A percentile compares a stretch with the other conserved stretches of the same genome.
Evolutionary conservation across 2,888 invertebrate genomes (phyloP).

Genomic region (Brassicogethes aeneus): DNA sequence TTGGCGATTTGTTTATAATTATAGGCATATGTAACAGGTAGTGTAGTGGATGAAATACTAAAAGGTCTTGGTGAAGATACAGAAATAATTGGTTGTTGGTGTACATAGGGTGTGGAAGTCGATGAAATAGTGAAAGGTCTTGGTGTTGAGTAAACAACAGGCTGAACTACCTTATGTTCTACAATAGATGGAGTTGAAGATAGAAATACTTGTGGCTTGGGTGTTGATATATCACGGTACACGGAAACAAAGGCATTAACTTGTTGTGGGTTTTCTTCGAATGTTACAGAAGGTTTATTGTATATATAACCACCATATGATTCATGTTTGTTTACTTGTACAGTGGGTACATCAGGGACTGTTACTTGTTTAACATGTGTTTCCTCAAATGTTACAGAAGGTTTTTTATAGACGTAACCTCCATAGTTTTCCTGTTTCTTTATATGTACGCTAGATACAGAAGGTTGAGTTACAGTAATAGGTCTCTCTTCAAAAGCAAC

Average conservation of each 20-base stretch:
- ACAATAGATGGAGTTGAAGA: constrained; percentile 13
- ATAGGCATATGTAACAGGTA: not conserved
- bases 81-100: not conserved
- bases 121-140: constrained; percentile 8
- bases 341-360: not conserved
- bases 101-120: not conserved
- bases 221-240: no score
- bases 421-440: constrained; percentile 20
- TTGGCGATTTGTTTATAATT: constrained; percentile 1
- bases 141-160: constrained; percentile 30
- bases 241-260: no score
- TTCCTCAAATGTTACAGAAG: constrained; percentile 14
- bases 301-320: constrained; percentile 12
- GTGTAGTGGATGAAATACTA: not conserved
- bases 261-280: constrained; percentile 16
- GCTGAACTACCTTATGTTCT: constrained; percentile 4
- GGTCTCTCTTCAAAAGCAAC: constrained; percentile 12
- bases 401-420: constrained; percentile 23
- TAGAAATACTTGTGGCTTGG: constrained; percentile 7
- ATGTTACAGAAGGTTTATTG: constrained; percentile 13
- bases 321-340: no score
- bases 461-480: constrained; percentile 6
- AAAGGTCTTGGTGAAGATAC: not conserved
- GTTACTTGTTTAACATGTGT: constrained; percentile 4
- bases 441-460: constrained; percentile 3